Conservation (phyloP, 2,888 invertebrate species). For the Chouioia cunea region DNA sequence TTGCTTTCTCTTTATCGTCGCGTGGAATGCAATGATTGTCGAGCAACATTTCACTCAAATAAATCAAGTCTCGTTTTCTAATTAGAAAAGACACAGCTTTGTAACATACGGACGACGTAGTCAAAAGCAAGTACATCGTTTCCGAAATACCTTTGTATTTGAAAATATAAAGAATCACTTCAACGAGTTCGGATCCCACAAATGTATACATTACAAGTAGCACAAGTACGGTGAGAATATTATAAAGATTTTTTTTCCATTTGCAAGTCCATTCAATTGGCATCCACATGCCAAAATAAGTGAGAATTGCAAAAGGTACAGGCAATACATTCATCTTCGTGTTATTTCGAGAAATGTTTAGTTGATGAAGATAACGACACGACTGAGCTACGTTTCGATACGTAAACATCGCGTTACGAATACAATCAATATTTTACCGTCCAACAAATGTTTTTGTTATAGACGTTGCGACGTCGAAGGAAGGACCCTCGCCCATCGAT, state of each 20-base stretch:
- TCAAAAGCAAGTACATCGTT: conserved; percentile 1
- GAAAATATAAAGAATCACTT: not conserved
- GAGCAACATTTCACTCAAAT: conserved; percentile 2
- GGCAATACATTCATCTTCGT: not conserved
- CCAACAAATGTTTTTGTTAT: not conserved
- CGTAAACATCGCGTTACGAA: not conserved
- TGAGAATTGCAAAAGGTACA: conserved; percentile 22
- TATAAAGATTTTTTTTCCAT: conserved; percentile 24
- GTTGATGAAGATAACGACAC: not conserved
- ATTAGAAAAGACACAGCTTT: conserved; percentile 1
- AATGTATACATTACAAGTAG: conserved; percentile 4
- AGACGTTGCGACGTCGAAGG: not conserved
- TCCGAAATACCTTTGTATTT: conserved; percentile 7
- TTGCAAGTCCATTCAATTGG: conserved; percentile 32
- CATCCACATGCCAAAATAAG: conserved; percentile 38
- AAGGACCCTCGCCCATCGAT: too few relatives aligned
- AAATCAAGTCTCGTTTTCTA: not conserved
- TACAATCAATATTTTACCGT: conserved; percentile 9
- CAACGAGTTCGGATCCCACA: not conserved
- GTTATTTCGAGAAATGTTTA: too few relatives aligned
- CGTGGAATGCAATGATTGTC: conserved; percentile 8
- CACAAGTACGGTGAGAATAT: not conserved
- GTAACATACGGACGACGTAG: not conserved
- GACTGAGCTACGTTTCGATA: not conserved
- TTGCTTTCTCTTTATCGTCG: not conserved